Percentiles rank a stretch among this genome's conserved stretches.
These are phyloP conservation scores for Xiphophorus hellerii DNA, from an alignment of 2,113 vertebrate species.

Conservation along the genomic window DNA sequence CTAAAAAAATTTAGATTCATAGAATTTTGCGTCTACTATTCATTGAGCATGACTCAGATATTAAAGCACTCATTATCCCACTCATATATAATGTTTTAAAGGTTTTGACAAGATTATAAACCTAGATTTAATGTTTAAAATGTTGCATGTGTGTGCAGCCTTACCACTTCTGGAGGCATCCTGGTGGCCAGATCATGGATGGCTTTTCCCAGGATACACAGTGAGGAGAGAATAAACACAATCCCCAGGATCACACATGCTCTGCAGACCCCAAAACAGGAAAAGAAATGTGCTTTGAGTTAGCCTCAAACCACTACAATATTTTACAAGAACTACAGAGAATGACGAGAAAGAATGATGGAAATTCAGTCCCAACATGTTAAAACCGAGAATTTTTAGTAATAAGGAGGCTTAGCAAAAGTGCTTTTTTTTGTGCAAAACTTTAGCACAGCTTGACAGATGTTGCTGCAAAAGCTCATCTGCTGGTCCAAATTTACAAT, in stretches of 20 bases:
- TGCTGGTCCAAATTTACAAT: not conserved
- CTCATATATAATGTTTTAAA: too few relatives aligned
- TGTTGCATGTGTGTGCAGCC: constrained; percentile 37
- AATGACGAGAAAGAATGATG: not conserved
- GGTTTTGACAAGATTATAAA: too few relatives aligned
- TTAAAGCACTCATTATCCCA: too few relatives aligned
- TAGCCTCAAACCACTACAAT: not conserved
- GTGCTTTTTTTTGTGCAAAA: not conserved
- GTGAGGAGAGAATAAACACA: constrained; percentile 92
- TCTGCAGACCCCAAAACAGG: constrained; percentile 76
- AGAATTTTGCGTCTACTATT: not conserved
- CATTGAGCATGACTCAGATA: too few relatives aligned
- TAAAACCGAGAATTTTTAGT: not conserved
- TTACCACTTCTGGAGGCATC: constrained; percentile 97
- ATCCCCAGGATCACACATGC: constrained; percentile 94
- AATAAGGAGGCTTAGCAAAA: not conserved
- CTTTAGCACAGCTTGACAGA: not conserved
- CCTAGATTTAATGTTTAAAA: not conserved
- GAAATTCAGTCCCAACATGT: not conserved
- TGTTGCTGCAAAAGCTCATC: not conserved
- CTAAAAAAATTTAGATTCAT: too few relatives aligned
- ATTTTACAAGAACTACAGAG: not conserved
- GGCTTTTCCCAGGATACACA: constrained; percentile 97
- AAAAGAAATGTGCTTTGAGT: not conserved
- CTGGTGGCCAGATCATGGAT: constrained; percentile 91